These are phyloP conservation scores for Lagopus leucura DNA, from an alignment of 2,113 vertebrate species.

Conservation along the genomic window DNA sequence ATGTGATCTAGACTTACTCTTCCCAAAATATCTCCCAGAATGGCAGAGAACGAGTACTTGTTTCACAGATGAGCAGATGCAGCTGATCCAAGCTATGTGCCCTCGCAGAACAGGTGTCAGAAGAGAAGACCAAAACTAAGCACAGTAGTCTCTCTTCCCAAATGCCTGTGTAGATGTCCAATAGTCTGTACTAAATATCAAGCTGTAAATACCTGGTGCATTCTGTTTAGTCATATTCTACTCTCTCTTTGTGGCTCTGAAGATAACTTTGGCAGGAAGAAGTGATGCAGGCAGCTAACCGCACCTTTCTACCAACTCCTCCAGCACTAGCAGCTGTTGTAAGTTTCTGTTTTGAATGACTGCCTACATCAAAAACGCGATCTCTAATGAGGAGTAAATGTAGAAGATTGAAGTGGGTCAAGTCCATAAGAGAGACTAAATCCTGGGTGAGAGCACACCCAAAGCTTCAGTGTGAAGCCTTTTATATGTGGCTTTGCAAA, in stretches of 20 bases:
- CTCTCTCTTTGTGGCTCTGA: neutral
- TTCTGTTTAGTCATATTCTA: neutral
- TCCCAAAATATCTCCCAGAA: neutral
- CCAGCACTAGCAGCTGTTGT: neutral
- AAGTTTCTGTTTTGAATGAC: neutral
- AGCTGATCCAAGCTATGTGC: neutral
- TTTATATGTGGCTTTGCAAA: neutral
- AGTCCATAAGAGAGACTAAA: neutral
- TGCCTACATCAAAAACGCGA: neutral
- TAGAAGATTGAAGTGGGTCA: neutral
- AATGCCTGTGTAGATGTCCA: neutral
- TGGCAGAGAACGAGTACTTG: neutral
- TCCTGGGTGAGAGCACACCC: neutral
- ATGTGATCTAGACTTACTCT: neutral
- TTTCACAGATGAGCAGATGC: neutral
- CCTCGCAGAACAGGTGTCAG: neutral
- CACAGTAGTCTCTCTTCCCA: neutral
- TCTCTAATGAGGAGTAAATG: neutral
- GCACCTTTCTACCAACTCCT: neutral
- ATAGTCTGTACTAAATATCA: neutral
- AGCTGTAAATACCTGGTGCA: neutral
- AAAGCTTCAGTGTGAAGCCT: neutral
- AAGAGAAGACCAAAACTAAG: neutral
- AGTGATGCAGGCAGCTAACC: neutral
- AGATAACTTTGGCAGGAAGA: neutral